Conservation (phyloP, 2,797 vertebrate genomes). For the Taenioides sp. region DNA sequence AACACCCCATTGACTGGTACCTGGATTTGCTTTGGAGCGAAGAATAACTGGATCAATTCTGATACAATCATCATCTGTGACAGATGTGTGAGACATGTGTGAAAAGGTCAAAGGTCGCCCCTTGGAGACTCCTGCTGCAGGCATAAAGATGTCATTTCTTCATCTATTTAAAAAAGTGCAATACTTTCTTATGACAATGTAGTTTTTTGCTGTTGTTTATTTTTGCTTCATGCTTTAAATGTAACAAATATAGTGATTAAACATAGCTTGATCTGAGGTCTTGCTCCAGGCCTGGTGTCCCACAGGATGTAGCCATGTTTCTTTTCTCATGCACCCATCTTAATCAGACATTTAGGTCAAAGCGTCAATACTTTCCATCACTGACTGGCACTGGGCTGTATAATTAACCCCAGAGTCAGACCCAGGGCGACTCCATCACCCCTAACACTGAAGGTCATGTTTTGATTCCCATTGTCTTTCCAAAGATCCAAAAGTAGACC, state of each 20-base stretch:
- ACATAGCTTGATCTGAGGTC: constrained; percentile 7
- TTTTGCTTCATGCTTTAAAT: neutral
- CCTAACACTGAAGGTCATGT: constrained; percentile 20
- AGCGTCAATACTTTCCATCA: constrained; percentile 40
- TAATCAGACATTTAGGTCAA: constrained; percentile 28
- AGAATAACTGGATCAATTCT: constrained; percentile 59
- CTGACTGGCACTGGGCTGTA: constrained; percentile 19
- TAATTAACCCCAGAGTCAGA: constrained; percentile 43
- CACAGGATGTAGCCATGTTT: neutral
- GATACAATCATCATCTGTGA: constrained; percentile 48
- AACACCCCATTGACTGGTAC: neutral
- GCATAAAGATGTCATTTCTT: constrained; percentile 43
- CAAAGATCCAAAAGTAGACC: constrained; percentile 4
- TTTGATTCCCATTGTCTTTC: constrained; percentile 8
- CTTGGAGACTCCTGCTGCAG: constrained; percentile 21
- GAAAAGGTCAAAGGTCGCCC: constrained; percentile 59
- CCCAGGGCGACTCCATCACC: constrained; percentile 35
- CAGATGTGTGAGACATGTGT: constrained; percentile 47
- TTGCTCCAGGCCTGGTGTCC: neutral
- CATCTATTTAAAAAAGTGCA: constrained; percentile 40
- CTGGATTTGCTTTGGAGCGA: constrained; percentile 6
- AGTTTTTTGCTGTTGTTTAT: neutral
- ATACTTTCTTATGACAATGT: constrained; percentile 11
- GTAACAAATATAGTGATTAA: neutral
- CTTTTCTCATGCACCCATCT: constrained; percentile 9